Percentiles rank a stretch among this genome's conserved stretches.
Evolutionary conservation across 35 echinoderm and acorn worm species (phyloP).

Genomic region (Apostichopus japonicus): DNA sequence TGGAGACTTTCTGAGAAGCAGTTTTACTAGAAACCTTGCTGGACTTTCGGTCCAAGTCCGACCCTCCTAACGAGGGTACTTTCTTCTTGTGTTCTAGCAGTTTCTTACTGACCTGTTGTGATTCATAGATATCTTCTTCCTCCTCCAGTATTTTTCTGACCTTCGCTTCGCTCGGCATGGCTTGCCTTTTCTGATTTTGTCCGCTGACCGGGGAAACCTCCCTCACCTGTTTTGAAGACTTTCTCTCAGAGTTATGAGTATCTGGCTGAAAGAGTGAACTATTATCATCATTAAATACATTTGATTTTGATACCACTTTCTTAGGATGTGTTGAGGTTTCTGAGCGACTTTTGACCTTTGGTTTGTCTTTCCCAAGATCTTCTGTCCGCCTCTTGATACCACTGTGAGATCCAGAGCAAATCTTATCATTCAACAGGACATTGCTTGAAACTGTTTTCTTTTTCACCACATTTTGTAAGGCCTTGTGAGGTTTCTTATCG

Average conservation of each 20-base stretch:
- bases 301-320: background rate
- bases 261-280: slow-evolving; percentile 8
- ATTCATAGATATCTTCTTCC: background rate
- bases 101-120: background rate
- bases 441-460: background rate
- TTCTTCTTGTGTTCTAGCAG: background rate
- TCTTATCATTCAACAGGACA: background rate
- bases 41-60: background rate
- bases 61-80: background rate
- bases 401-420: background rate
- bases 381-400: background rate
- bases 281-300: background rate
- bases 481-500: background rate
- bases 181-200: background rate
- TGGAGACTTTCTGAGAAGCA: background rate
- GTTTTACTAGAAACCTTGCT: background rate
- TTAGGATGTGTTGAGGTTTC: background rate
- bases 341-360: background rate
- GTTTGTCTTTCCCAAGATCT: background rate
- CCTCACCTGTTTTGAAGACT: background rate
- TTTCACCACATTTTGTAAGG: background rate
- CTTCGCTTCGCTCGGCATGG: background rate
- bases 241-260: background rate
- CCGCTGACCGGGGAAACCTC: background rate
- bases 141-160: background rate